Conservation (phyloP, 2,888 invertebrate genomes). For the Nebria salina region DNA sequence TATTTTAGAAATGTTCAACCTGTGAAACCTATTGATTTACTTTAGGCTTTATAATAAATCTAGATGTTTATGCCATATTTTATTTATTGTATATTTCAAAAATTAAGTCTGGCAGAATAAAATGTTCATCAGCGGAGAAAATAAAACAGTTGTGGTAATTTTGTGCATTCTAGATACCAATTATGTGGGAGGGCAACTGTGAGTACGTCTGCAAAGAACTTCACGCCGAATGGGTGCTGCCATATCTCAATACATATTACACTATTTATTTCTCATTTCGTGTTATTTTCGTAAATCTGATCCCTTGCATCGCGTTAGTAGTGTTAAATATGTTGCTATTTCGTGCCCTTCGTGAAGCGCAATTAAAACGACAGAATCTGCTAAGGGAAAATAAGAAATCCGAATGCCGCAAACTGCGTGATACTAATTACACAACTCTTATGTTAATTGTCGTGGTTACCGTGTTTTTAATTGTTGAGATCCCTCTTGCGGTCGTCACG, state of each 20-base stretch:
- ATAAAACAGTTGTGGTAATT: too few relatives aligned
- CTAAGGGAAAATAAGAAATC: constrained; percentile 81
- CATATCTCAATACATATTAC: constrained; percentile 80
- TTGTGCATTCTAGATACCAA: constrained; percentile 63
- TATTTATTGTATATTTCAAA: too few relatives aligned
- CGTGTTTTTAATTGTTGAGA: constrained; percentile 84
- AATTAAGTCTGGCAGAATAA: too few relatives aligned
- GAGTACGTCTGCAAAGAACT: constrained; percentile 73
- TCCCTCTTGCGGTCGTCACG: constrained; percentile 85
- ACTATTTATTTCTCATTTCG: constrained; percentile 85
- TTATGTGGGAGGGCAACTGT: constrained; percentile 76
- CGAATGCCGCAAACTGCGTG: constrained; percentile 80
- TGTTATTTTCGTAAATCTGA: constrained; percentile 89
- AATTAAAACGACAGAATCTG: constrained; percentile 78
- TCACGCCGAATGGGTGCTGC: constrained; percentile 76
- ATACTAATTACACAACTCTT: constrained; percentile 85
- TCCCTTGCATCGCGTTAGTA: constrained; percentile 89
- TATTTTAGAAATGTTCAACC: too few relatives aligned
- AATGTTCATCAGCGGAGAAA: too few relatives aligned
- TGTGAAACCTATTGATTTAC: too few relatives aligned
- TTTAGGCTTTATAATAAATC: too few relatives aligned
- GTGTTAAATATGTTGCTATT: constrained; percentile 89
- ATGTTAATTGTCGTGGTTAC: constrained; percentile 90
- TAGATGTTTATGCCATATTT: too few relatives aligned
- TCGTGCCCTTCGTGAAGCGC: constrained; percentile 84